Evolutionary conservation across 2,888 invertebrate genomes (phyloP).

Genomic region (Autographa gamma): DNA sequence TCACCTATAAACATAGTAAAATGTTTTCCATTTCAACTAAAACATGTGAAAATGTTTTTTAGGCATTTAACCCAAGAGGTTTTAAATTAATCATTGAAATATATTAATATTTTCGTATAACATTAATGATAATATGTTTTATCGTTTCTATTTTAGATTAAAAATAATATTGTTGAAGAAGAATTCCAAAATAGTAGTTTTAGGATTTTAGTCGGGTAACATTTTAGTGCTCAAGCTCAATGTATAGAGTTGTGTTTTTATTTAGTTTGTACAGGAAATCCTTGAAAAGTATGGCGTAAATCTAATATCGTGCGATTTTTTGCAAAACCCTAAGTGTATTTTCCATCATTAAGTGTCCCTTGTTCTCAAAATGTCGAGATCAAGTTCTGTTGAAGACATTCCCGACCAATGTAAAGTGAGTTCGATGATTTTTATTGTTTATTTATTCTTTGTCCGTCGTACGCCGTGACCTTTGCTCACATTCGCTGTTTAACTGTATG

Average conservation of each 20-base stretch:
- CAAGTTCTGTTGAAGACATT: conserved; percentile 83
- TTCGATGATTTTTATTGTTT: conserved; percentile 56
- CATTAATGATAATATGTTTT: no score
- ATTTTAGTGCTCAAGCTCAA: conserved; percentile 18
- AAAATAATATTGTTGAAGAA: no score
- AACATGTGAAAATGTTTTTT: no score
- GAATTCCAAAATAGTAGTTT: neutral
- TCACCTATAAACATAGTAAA: no score
- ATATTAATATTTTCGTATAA: no score
- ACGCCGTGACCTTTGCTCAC: conserved; percentile 66
- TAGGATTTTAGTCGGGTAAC: conserved; percentile 23
- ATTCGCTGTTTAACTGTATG: conserved; percentile 16
- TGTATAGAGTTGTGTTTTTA: conserved; percentile 54
- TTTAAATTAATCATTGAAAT: no score
- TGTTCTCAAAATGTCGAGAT: conserved; percentile 73
- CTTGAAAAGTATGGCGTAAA: conserved; percentile 68
- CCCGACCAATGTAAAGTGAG: conserved; percentile 82
- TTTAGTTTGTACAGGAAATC: conserved; percentile 64
- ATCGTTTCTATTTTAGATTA: no score
- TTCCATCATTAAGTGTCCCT: conserved; percentile 20
- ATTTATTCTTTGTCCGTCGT: conserved; percentile 62
- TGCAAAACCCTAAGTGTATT: conserved; percentile 27
- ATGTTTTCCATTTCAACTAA: no score
- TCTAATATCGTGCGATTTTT: conserved; percentile 35
- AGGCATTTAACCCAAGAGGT: no score